Evolutionary conservation across 2,888 invertebrate genomes (phyloP).

Genomic region (Pammene fasciana): DNA sequence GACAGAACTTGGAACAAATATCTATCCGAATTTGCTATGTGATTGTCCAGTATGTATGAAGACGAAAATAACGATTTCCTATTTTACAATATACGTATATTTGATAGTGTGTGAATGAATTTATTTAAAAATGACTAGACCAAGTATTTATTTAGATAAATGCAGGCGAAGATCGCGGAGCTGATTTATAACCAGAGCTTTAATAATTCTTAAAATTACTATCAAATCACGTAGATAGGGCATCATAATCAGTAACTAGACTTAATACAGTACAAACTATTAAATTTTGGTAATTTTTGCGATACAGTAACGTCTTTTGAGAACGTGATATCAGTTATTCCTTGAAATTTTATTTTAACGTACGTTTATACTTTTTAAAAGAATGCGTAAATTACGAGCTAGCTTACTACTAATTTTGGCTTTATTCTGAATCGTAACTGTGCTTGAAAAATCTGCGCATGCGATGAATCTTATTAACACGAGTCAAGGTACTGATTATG

Average conservation of each 20-base stretch:
- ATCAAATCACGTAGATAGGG: neutral
- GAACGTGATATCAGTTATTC: no score
- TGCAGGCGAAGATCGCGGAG: conserved; percentile 12
- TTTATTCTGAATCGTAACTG: neutral
- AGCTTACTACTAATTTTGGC: no score
- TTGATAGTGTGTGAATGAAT: conserved; percentile 46
- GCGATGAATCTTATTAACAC: neutral
- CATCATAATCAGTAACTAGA: conserved; percentile 16
- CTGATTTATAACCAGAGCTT: conserved; percentile 21
- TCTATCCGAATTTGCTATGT: conserved; percentile 13
- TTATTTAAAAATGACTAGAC: conserved; percentile 56
- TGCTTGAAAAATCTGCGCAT: neutral
- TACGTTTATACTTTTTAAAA: no score
- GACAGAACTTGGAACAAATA: neutral
- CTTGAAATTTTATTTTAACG: no score
- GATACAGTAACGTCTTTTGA: no score
- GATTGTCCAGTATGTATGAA: neutral
- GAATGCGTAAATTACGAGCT: no score
- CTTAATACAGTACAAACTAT: no score
- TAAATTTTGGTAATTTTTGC: no score
- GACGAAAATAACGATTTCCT: conserved; percentile 4
- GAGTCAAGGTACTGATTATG: conserved; percentile 17
- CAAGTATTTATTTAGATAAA: conserved; percentile 70
- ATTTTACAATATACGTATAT: conserved; percentile 12
- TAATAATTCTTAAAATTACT: conserved; percentile 16